Evolutionary conservation across 2,797 vertebrate species (phyloP), one percentile per base, ranked within the genome.

Genomic region (Rhinoraja longicauda): DNA sequence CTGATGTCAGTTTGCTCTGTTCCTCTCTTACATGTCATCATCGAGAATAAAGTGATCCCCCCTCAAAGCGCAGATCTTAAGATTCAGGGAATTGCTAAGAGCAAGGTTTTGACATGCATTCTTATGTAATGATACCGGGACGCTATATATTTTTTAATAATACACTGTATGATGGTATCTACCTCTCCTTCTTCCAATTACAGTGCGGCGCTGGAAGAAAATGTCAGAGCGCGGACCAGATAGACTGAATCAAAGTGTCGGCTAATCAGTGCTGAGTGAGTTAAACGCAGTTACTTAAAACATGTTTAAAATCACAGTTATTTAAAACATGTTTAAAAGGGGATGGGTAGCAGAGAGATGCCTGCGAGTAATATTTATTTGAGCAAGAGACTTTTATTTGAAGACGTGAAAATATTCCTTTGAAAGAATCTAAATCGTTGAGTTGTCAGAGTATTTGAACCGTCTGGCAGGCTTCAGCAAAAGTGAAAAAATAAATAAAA

Each of bases 21-120:
- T 75, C 67, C 36, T 45, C 29, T 57, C 24, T 9, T 39, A 24
- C 39, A 53, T 75, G 90, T 92, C 90, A 92, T 53, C 24, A 73
- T 73, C 6, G 90, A 92, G 90, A 92, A 92, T 45, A 92, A 92
- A 92, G 90, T 92, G 90, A 92, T 92, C 90, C 29, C 90, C 29
- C 70, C 90, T 92, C 90, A 92, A 92, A 92, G 90, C 45, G n/a
- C 26, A 57, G 90, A 75, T 75, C 39, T 19, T 53, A 75, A 92
- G 70, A 88, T n/a, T 92, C 36, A 73, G 17, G 17, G 90, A 24
- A 53, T 73, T 53, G 90, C 90, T 92, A 29, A 75, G 90, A 92
- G 70, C 90, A 92, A 92, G 36, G 70, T 75, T 92, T 92, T 72
- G 90, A 73, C 90, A 92, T 92, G 72, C 39, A 13, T 70, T 53